phyloP scores from a whole-genome alignment of 2,113 vertebrate genomes.

The Rana temporaria region DNA sequence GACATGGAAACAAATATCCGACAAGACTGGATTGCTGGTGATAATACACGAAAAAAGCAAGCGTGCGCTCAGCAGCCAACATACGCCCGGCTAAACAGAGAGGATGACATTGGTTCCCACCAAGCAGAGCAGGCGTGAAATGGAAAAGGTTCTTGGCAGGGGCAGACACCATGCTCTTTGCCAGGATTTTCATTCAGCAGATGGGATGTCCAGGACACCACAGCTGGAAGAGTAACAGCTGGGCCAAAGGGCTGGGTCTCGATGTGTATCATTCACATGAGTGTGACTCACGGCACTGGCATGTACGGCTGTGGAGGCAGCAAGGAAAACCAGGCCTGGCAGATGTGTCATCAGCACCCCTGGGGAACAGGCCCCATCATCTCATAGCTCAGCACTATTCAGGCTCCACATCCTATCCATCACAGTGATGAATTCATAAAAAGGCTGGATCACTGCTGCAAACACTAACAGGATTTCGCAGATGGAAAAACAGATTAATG shows the following conservation, averaged over 20 bases:
- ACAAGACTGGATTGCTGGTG: too few species aligned
- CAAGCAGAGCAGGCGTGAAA: constrained; percentile 41
- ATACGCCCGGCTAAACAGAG: constrained; percentile 10
- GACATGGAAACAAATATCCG: not conserved
- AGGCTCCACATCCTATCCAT: too few species aligned
- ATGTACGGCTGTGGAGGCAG: constrained; percentile 28
- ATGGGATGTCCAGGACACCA: constrained; percentile 32
- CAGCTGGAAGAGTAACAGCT: constrained; percentile 53
- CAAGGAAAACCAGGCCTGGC: constrained; percentile 35
- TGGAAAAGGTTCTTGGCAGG: constrained; percentile 46
- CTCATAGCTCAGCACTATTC: constrained; percentile 43
- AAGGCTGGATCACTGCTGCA: not conserved
- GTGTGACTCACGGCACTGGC: constrained; percentile 45
- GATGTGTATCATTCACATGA: constrained; percentile 48
- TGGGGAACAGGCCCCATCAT: not conserved
- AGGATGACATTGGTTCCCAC: constrained; percentile 42
- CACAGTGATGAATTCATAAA: constrained; percentile 1
- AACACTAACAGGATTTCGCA: not conserved
- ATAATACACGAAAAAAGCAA: too few species aligned
- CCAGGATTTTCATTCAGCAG: constrained; percentile 40
- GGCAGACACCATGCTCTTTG: not conserved
- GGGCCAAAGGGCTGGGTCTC: constrained; percentile 44
- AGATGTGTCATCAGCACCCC: constrained; percentile 48
- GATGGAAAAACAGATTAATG: not conserved
- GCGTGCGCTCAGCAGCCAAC: not conserved